Conservation (phyloP, 2,888 invertebrate species). For the Tetanocera ferruginea region DNA sequence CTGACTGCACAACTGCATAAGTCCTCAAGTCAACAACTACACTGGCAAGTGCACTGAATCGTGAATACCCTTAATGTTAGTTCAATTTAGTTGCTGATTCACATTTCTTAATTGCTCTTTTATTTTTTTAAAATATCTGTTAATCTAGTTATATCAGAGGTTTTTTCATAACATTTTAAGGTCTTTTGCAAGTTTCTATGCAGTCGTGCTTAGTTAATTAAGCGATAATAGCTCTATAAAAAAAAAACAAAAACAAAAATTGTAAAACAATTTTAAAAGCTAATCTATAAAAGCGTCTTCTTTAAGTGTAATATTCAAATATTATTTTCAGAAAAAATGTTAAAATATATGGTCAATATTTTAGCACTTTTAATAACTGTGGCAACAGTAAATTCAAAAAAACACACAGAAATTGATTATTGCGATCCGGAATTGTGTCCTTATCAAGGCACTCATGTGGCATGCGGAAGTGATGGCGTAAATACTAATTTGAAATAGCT, state of each 20-base stretch:
- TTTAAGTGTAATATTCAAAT: neutral
- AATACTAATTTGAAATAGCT: neutral
- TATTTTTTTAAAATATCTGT: no score
- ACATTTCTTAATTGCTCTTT: no score
- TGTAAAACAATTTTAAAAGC: neutral
- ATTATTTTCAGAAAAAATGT: neutral
- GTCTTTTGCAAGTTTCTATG: no score
- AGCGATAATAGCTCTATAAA: neutral
- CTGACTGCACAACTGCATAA: no score
- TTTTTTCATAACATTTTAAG: no score
- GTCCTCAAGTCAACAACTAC: no score
- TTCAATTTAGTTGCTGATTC: no score
- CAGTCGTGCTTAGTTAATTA: neutral
- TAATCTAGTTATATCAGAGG: no score
- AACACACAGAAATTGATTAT: constrained; percentile 29
- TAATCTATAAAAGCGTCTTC: neutral
- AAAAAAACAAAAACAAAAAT: neutral
- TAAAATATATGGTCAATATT: neutral
- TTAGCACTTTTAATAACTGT: neutral
- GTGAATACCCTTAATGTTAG: no score
- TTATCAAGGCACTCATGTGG: constrained; percentile 46
- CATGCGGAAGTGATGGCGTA: constrained; percentile 46
- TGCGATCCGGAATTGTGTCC: constrained; percentile 46
- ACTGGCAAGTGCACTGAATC: no score
- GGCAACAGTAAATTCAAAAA: neutral